A percentile compares a stretch with the other conserved stretches of the same genome.
phyloP scores from a whole-genome alignment of 2,113 vertebrate species.

The Pholis gunnellus region DNA sequence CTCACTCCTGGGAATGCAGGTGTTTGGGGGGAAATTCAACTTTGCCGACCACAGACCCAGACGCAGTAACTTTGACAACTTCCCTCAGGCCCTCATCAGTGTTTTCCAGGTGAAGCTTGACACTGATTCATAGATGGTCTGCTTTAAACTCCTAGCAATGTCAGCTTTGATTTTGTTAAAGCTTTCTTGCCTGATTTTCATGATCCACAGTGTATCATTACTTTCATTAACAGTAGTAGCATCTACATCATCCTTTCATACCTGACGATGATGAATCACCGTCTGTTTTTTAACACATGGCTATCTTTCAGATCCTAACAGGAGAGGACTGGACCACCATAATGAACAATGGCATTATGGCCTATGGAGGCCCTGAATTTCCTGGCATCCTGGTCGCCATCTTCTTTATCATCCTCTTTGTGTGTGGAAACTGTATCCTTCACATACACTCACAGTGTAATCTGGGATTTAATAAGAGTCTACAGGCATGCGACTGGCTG shows the following conservation, averaged over 20 bases:
- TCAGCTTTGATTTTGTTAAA: conserved; percentile 5
- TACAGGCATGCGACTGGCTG: not conserved
- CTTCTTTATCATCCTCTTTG: conserved; percentile 94
- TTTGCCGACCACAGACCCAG: conserved; percentile 87
- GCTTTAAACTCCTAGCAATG: not conserved
- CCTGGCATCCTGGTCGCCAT: conserved; percentile 94
- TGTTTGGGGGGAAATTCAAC: conserved; percentile 96
- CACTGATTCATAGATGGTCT: fast-evolving
- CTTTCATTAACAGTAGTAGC: not conserved
- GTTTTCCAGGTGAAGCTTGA: conserved; percentile 92
- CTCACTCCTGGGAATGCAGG: conserved; percentile 97
- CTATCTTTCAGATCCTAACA: conserved; percentile 87
- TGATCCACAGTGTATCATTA: not conserved
- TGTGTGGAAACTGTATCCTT: conserved; percentile 98
- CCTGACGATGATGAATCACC: not conserved
- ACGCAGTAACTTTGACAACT: conserved; percentile 97
- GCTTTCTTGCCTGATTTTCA: not conserved
- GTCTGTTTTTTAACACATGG: conserved; percentile 1
- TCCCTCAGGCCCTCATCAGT: conserved; percentile 96
- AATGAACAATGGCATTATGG: conserved; percentile 97
- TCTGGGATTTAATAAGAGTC: not conserved
- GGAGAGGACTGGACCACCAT: conserved; percentile 96
- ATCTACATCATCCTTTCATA: not conserved
- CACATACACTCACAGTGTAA: not conserved
- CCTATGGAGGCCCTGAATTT: conserved; percentile 91